Evolutionary conservation across 1,140 invertebrate genomes (phyloP).

Genomic region (Drosophila takahashii): DNA sequence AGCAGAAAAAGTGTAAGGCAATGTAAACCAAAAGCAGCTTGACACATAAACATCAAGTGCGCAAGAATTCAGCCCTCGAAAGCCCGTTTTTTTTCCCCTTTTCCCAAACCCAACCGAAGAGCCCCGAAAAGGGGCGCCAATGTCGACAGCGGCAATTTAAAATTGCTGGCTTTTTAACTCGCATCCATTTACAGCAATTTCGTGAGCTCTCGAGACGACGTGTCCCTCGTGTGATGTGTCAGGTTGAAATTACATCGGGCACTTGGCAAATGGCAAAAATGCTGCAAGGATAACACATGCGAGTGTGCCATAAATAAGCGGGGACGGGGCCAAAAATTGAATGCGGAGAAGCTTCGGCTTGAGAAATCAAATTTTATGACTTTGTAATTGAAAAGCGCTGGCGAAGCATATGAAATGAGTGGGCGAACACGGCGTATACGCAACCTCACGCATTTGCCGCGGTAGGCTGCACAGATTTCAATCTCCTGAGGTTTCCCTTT

Average conservation of each 20-base stretch:
- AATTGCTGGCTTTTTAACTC: conserved; percentile 83
- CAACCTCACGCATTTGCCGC: neutral
- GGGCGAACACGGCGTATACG: neutral
- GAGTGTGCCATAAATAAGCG: conserved; percentile 65
- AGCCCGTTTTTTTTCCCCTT: neutral
- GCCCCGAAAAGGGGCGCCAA: conserved; percentile 41
- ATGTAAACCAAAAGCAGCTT: conserved; percentile 71
- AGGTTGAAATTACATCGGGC: conserved; percentile 82
- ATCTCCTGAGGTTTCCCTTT: neutral
- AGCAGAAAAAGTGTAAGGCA: conserved; percentile 46
- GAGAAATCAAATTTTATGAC: conserved; percentile 82
- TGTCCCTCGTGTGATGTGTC: conserved; percentile 71
- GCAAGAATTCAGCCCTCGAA: conserved; percentile 43
- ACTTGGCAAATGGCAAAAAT: conserved; percentile 62
- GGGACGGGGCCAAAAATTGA: conserved; percentile 56
- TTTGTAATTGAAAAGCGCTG: conserved; percentile 76
- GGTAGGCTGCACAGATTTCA: neutral
- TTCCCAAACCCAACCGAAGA: neutral
- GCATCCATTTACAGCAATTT: conserved; percentile 83
- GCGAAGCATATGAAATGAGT: conserved; percentile 58
- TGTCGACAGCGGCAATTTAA: conserved; percentile 79
- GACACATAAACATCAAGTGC: conserved; percentile 82
- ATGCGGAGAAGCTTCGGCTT: conserved; percentile 48
- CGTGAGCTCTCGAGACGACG: conserved; percentile 55
- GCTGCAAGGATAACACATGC: conserved; percentile 60